Conservation (phyloP, 2,888 invertebrate species). For the Ophion obscuratus region DNA sequence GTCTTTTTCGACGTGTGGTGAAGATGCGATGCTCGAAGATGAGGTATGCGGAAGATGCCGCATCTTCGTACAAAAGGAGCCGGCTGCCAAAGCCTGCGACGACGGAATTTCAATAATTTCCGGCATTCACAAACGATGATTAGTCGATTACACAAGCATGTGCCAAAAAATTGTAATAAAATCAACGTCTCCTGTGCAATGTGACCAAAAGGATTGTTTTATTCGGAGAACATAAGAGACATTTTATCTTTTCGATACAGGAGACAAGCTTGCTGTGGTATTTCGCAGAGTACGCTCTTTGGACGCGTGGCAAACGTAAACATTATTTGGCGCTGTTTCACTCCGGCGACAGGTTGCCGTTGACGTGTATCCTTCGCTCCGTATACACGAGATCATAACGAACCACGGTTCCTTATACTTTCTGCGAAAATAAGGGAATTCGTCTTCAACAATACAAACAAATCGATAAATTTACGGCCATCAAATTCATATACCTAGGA, state of each 20-base stretch:
- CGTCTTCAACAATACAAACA: not conserved
- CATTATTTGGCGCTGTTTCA: no score
- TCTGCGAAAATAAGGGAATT: not conserved
- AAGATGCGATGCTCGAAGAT: not conserved
- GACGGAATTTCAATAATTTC: constrained; percentile 5
- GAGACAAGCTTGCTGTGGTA: not conserved
- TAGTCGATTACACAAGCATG: constrained; percentile 63
- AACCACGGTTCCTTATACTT: not conserved
- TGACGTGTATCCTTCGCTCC: no score
- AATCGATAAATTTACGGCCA: not conserved
- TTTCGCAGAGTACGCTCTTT: not conserved
- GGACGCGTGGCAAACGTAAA: no score
- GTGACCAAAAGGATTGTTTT: constrained; percentile 36
- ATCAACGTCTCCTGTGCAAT: constrained; percentile 55
- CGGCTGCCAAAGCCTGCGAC: no score
- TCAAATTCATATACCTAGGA: not conserved
- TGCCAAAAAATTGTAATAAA: constrained; percentile 69
- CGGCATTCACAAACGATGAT: constrained; percentile 48
- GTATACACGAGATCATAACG: not conserved
- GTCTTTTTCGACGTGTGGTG: not conserved
- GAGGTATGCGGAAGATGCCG: not conserved
- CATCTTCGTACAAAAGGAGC: not conserved
- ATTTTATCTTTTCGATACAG: not conserved
- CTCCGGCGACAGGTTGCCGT: no score
- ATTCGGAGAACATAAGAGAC: constrained; percentile 32